Evolutionary conservation across 2,888 invertebrate species (phyloP).

Genomic region (Gerosis bhagava): DNA sequence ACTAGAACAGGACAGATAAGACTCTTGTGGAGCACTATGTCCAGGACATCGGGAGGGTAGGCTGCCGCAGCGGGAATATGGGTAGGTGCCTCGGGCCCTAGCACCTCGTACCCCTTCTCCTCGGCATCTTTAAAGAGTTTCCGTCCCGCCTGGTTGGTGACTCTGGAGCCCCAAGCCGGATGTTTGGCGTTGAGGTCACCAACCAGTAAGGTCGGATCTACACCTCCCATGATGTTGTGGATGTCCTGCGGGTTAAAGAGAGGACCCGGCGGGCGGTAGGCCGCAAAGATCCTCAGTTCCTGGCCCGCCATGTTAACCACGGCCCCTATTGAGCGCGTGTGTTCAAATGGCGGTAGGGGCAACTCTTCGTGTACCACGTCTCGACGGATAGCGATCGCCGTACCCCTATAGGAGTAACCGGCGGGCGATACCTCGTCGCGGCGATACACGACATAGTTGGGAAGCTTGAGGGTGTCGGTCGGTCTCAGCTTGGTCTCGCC

Average conservation of each 20-base stretch:
- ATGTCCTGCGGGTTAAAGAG: not conserved
- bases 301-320: not conserved
- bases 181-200: slow-evolving; percentile 15
- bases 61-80: not conserved
- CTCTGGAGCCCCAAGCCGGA: slow-evolving; percentile 11
- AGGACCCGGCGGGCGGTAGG: not conserved
- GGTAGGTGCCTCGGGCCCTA: not conserved
- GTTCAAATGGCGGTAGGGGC: not conserved
- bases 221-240: not conserved
- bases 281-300: slow-evolving; percentile 1
- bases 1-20: slow-evolving; percentile 1
- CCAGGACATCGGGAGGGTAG: slow-evolving; percentile 1
- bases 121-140: slow-evolving; percentile 1
- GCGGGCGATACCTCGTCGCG: not conserved
- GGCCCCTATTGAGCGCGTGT: not conserved
- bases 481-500: not conserved
- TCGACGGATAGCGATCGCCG: not conserved
- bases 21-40: not conserved
- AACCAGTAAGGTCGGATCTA: slow-evolving; percentile 4
- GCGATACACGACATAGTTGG: not conserved
- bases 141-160: slow-evolving; percentile 3
- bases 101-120: not conserved
- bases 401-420: not conserved
- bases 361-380: slow-evolving; percentile 5
- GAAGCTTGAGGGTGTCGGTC: not conserved